These are phyloP conservation scores for Penaeus monodon DNA, from an alignment of 2,888 invertebrate genomes.

Conservation along the genomic window DNA sequence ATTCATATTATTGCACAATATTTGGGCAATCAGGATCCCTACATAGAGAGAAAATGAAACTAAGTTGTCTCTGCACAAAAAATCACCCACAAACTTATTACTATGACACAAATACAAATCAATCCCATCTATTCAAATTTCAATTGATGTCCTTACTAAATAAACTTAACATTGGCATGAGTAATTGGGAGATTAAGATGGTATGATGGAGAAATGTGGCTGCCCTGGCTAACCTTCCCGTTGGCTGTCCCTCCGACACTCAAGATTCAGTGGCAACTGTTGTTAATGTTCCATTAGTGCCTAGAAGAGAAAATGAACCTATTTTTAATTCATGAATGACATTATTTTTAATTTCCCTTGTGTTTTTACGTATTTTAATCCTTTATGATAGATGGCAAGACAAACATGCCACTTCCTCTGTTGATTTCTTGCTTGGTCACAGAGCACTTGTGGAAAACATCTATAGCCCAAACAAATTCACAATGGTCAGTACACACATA, in stretches of 20 bases:
- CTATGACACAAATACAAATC: background rate
- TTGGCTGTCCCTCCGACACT: constrained; percentile 56
- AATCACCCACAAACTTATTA: background rate
- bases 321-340: background rate
- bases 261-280: constrained; percentile 62
- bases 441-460: too few relatives aligned
- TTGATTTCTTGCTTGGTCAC: too few relatives aligned
- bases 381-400: too few relatives aligned
- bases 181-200: constrained; percentile 62
- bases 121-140: constrained; percentile 4
- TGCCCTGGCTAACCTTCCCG: constrained; percentile 55
- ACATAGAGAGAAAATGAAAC: too few relatives aligned
- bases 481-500: background rate
- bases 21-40: too few relatives aligned
- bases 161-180: constrained; percentile 58
- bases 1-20: too few relatives aligned
- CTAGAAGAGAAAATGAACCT: constrained; percentile 7
- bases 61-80: too few relatives aligned
- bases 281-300: constrained; percentile 53
- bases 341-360: background rate
- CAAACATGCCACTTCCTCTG: too few relatives aligned
- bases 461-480: too few relatives aligned
- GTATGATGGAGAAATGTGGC: constrained; percentile 46
- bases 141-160: background rate
- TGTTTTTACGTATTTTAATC: too few relatives aligned